A percentile compares a stretch with the other conserved stretches of the same genome.
Evolutionary conservation across 2,113 vertebrate species (phyloP).

Genomic region (Leiothrix lutea): DNA sequence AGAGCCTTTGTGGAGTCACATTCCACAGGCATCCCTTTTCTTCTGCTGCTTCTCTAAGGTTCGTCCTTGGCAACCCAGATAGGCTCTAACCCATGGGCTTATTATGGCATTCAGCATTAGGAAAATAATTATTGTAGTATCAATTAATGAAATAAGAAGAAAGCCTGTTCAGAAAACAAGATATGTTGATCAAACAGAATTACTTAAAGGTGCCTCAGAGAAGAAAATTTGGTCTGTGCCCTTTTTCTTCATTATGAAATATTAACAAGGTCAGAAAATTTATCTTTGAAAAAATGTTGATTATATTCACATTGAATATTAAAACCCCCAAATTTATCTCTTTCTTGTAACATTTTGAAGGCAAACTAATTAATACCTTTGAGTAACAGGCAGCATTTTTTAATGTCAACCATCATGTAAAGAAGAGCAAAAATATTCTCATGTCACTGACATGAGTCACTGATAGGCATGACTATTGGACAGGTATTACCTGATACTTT

Average conservation of each 20-base stretch:
- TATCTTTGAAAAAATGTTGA: not conserved
- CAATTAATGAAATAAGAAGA: not conserved
- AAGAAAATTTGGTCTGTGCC: not conserved
- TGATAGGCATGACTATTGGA: not conserved
- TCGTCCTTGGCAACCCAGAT: not conserved
- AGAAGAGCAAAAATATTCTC: not conserved
- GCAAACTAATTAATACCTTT: not conserved
- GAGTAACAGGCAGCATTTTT: not conserved
- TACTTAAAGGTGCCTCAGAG: not conserved
- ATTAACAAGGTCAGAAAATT: not conserved
- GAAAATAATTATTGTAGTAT: not conserved
- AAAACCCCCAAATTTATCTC: rapidly evolving
- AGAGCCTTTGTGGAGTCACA: not conserved
- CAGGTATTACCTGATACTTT: not conserved
- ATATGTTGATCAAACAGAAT: not conserved
- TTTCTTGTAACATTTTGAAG: not conserved
- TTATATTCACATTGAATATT: not conserved
- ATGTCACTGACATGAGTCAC: not conserved
- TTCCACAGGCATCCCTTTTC: not conserved
- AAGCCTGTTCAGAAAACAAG: not conserved
- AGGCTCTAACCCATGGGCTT: not conserved
- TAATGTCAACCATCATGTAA: not conserved
- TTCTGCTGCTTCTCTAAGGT: not conserved
- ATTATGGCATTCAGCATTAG: not conserved
- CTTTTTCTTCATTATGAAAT: not conserved